Conservation (phyloP, 2,113 vertebrate species). For the Poeciliopsis turrubarensis region DNA sequence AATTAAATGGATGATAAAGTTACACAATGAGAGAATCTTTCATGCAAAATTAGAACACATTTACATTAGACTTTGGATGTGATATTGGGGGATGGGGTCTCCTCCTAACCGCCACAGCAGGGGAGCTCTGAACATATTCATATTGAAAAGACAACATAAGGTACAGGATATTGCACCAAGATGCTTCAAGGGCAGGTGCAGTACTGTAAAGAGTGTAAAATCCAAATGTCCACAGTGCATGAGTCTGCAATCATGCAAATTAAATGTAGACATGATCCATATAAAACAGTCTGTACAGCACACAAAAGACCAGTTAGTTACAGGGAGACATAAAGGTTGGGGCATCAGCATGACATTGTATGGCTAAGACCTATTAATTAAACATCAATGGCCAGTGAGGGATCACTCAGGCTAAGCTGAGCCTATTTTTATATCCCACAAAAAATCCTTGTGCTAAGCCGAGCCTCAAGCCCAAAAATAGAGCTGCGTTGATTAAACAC, state of each 20-base stretch:
- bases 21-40: constrained; percentile 46
- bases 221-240: not conserved
- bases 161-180: constrained; percentile 38
- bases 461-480: constrained; percentile 47
- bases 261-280: constrained; percentile 13
- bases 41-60: constrained; percentile 42
- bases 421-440: constrained; percentile 1
- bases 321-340: constrained; percentile 7
- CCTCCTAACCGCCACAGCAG: constrained; percentile 49
- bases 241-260: constrained; percentile 14
- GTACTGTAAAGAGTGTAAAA: not conserved
- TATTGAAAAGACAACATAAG: constrained; percentile 33
- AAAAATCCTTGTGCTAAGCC: constrained; percentile 22
- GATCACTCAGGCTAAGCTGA: constrained; percentile 16
- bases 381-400: constrained; percentile 54
- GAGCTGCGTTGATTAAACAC: constrained; percentile 55
- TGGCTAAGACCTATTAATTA: constrained; percentile 49
- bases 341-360: constrained; percentile 24
- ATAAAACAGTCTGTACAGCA: not conserved
- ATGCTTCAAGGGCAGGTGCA: constrained; percentile 48
- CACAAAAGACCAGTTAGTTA: constrained; percentile 12
- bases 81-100: constrained; percentile 65
- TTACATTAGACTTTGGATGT: constrained; percentile 44
- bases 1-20: constrained; percentile 42
- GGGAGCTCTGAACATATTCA: constrained; percentile 53